Base-by-base conservation (phyloP, 2,888 invertebrate species). In the Drosophila diplacantha region DNA sequence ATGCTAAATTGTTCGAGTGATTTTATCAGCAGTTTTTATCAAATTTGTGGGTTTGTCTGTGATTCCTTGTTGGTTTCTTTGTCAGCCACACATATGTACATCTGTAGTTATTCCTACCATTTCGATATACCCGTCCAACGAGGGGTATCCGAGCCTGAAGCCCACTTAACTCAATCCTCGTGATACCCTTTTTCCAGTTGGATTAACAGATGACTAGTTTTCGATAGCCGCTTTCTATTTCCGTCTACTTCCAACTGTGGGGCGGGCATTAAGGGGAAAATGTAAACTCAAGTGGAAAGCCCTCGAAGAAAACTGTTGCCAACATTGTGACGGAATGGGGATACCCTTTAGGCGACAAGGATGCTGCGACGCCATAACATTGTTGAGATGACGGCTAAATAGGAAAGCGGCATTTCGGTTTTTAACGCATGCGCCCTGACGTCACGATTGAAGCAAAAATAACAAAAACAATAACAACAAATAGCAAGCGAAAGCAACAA, bases 401-500 rank as follows among this genome's bases (percentile, higher is more conserved):
- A 52, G 62, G 38, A 70, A 52, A 44, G 75, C 79, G 71, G 75
- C 79, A 70, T 61, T 72, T 72, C 69, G 58, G 39, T 47, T 49
- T 53, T 49, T 24, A 72, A 81, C 78, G 78, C 78, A 78, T 78
- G 78, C 78, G 78, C 83, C 32, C 41, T 71, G 65, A 74, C 69
- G 63, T 74, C 67, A 77, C 62, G 78, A 62, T 57, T 71, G 66
- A 55, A 59, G 59, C 37, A 55, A 29, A 39, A 53, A 41, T 39
- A 53, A 44, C 44, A 53, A 37, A 52, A 66, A 26, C 64, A 73
- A 59, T 57, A 66, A 58, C 35, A 68, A 68, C 63, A 32, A 46
- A 32, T 47, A 57, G 41, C 35, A 50, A 65, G 31, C 32, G 39
- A 63, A 41, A 72, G 32, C 56, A 63, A 49, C 39, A 72, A 57